Evolutionary conservation across 2,888 invertebrate genomes (phyloP), one percentile per base, ranked within the genome.

Genomic region (Apodemia mormo): DNA sequence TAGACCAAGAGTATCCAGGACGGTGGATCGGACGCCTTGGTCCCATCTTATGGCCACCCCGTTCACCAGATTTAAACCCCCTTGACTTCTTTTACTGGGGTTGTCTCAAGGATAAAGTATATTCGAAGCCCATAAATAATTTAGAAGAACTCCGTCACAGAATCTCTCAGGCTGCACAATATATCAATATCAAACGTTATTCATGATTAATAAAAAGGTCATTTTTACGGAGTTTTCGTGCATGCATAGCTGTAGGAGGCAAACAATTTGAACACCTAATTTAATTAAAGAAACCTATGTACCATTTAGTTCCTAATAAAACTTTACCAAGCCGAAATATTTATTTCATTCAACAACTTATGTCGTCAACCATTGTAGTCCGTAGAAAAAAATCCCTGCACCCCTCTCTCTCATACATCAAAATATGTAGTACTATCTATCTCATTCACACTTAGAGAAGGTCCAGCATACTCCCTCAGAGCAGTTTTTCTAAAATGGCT

Each of bases 231-330:
- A 5, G 40, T 7, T 2, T 5, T 40, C 2, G 40, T 7, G 40
- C 40, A 40, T 40, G 40, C 40, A 40, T 40, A 40, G 40, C 40
- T 40, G 2, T 40, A 40, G 40, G 40, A 7, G 40, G 40, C 1
- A 61, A 61, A 61, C 61, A 61, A 61, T 61, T 61, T 61, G 61
- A 61, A 61, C 7, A 61, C n/a, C 30, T 29, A 61, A 22, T 61
- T 61, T 61, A 61, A 37, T 40, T 40, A 40, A 40, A 40, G 2
- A 58, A 58, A 58, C n/a, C n/a, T 58, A 58, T 58, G 58, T 10
- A 40, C 2, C 40, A 40, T 40, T 40, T 40, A 40, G 40, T 40
- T 58, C 58, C 58, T 58, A 58, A 58, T 58, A 58, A 58, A 6
- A 58, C 58, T 58, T 58, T 58, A 58, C 10, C 58, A 5, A 58